Conservation (phyloP, 2,888 invertebrate species). For the Aleiodes testaceus region DNA sequence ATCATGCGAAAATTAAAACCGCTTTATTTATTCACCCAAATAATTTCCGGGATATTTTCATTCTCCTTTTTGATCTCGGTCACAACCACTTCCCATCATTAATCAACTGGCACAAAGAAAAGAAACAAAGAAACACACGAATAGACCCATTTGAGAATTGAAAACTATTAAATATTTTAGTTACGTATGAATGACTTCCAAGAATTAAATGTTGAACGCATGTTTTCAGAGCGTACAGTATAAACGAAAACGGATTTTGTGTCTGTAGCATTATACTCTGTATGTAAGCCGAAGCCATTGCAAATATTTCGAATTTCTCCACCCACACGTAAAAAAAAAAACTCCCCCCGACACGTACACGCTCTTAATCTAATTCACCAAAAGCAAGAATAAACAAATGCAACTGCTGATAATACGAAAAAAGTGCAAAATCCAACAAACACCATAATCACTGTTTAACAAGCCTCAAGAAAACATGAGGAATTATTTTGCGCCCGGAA, state of each 20-base stretch:
- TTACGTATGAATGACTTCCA: constrained; percentile 37
- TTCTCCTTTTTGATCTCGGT: not conserved
- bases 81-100: constrained; percentile 22
- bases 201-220: constrained; percentile 41
- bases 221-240: constrained; percentile 48
- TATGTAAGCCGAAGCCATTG: constrained; percentile 44
- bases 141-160: not conserved
- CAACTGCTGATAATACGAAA: not conserved
- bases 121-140: too few species aligned
- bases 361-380: constrained; percentile 3
- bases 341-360: not conserved
- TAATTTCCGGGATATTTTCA: constrained; percentile 35
- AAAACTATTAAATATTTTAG: not conserved
- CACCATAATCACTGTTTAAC: not conserved
- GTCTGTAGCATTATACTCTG: constrained; percentile 27
- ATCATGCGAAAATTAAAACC: not conserved
- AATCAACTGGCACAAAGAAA: constrained; percentile 2
- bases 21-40: not conserved
- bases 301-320: constrained; percentile 45
- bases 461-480: not conserved
- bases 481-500: not conserved
- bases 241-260: constrained; percentile 31
- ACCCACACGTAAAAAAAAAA: constrained; percentile 29
- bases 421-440: not conserved
- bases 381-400: not conserved